phyloP scores from a whole-genome alignment of 2,888 invertebrate genomes.

The Ophion slaviceki region DNA sequence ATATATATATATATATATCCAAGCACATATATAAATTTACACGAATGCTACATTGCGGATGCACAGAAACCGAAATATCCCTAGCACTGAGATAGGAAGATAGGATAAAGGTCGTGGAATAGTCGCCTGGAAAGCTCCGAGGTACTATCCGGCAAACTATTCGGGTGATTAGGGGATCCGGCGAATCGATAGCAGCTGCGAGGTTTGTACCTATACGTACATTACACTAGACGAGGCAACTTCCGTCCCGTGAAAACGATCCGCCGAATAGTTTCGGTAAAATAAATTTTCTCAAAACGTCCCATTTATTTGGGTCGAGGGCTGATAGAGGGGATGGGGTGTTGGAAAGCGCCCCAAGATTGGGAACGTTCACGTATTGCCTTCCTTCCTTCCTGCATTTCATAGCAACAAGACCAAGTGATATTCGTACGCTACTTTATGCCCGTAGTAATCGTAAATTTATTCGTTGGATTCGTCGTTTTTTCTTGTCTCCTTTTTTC shows the following conservation, averaged over 20 bases:
- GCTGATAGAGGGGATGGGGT: neutral
- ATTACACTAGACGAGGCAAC: neutral
- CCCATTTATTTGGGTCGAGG: neutral
- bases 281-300: neutral
- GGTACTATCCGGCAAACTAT: slow-evolving; percentile 60
- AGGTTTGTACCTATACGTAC: neutral
- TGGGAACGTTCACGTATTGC: neutral
- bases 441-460: neutral
- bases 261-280: neutral
- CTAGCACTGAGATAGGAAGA: slow-evolving; percentile 28
- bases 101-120: slow-evolving; percentile 61
- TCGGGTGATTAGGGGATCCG: slow-evolving; percentile 59
- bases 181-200: slow-evolving; percentile 55
- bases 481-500: neutral
- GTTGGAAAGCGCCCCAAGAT: neutral
- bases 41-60: slow-evolving; percentile 16
- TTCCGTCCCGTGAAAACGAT: neutral
- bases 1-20: neutral
- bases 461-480: neutral
- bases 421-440: neutral
- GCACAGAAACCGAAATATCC: slow-evolving; percentile 42
- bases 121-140: slow-evolving; percentile 45
- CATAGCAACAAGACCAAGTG: neutral
- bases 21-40: neutral
- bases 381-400: neutral